Evolutionary conservation across 2,113 vertebrate species (phyloP).

Genomic region (Drymodes brunneopygia): DNA sequence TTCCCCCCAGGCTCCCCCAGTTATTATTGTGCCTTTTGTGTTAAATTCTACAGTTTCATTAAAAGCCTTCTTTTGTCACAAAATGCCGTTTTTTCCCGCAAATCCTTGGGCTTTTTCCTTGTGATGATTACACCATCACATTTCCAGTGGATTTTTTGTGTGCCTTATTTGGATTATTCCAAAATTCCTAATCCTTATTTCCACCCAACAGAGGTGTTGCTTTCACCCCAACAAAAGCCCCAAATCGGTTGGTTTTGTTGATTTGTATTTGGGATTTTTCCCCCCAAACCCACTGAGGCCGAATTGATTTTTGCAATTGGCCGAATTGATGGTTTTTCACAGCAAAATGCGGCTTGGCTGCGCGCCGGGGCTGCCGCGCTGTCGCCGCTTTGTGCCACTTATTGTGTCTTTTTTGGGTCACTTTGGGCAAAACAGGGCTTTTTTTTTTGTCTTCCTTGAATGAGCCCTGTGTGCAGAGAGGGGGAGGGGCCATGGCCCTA

Average conservation of each 20-base stretch:
- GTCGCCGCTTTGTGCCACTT: constrained; percentile 18
- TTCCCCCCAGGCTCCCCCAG: rapidly evolving
- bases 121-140: rapidly evolving
- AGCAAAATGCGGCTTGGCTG: neutral
- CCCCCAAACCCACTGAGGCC: neutral
- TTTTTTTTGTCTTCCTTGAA: neutral
- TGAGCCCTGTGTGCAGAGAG: neutral
- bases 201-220: rapidly evolving
- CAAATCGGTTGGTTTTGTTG: neutral
- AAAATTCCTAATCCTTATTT: neutral
- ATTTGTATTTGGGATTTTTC: neutral
- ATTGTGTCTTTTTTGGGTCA: constrained; percentile 28
- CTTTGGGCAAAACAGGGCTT: constrained; percentile 36
- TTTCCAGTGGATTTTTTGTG: rapidly evolving
- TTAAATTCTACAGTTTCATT: neutral
- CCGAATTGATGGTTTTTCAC: neutral
- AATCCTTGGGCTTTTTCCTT: neutral
- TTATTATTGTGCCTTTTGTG: neutral
- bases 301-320: neutral
- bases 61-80: neutral
- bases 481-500: neutral
- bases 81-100: neutral
- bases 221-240: neutral
- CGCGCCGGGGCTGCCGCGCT: neutral
- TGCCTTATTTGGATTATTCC: neutral